phyloP scores from a whole-genome alignment of 2,888 invertebrate species.

The Lamellibrachia satsuma region DNA sequence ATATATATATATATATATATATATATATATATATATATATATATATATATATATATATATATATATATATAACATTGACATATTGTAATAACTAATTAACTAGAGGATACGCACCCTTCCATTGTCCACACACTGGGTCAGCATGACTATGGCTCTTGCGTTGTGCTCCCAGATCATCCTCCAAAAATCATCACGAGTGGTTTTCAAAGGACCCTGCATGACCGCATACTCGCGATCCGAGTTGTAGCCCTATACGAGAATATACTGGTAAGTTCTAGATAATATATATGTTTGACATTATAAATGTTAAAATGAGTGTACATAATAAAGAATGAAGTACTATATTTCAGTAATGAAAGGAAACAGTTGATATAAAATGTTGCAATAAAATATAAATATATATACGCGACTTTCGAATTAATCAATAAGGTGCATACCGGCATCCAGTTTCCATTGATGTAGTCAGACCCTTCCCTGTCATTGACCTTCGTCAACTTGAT shows the following conservation, averaged over 20 bases:
- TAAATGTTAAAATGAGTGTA: not conserved
- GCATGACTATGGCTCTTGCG: slow-evolving; percentile 94
- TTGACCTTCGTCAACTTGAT: not conserved
- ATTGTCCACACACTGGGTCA: slow-evolving; percentile 95
- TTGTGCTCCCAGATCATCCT: slow-evolving; percentile 99
- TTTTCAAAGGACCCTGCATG: slow-evolving; percentile 95
- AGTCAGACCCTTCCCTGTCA: slow-evolving; percentile 74
- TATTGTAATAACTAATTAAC: not conserved
- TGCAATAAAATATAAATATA: too few relatives aligned
- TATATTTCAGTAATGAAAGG: too few relatives aligned
- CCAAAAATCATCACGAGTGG: slow-evolving; percentile 99
- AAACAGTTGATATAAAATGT: too few relatives aligned
- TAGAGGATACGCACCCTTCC: slow-evolving; percentile 71
- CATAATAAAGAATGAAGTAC: too few relatives aligned
- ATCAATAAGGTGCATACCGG: slow-evolving; percentile 68
- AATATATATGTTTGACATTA: not conserved
- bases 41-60: too few relatives aligned
- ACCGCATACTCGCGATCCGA: slow-evolving; percentile 98
- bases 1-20: too few relatives aligned
- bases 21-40: too few relatives aligned
- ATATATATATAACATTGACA: too few relatives aligned
- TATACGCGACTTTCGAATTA: too few relatives aligned
- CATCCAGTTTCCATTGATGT: slow-evolving; percentile 81
- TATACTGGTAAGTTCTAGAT: not conserved
- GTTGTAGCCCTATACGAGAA: slow-evolving; percentile 79